Evolutionary conservation across 2,888 invertebrate genomes (phyloP).

Genomic region (Diarsia rubi): DNA sequence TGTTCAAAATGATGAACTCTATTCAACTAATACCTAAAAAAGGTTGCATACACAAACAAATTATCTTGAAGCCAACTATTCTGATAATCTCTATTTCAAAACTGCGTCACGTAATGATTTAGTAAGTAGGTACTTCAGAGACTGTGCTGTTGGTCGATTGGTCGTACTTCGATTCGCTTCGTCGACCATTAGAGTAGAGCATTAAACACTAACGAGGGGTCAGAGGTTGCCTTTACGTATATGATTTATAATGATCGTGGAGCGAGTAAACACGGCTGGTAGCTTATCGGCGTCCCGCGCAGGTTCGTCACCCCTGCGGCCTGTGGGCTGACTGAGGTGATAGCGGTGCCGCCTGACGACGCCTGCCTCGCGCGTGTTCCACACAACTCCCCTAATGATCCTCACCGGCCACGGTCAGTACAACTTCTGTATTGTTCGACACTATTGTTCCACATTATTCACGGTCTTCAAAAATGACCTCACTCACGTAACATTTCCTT

Average conservation of each 20-base stretch:
- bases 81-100: constrained; percentile 54
- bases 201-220: constrained; percentile 82
- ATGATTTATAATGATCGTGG: constrained; percentile 85
- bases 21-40: constrained; percentile 42
- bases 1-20: constrained; percentile 56
- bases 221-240: constrained; percentile 80
- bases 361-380: constrained; percentile 58
- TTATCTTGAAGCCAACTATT: constrained; percentile 31
- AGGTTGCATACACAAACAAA: constrained; percentile 50
- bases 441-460: constrained; percentile 44
- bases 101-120: constrained; percentile 56
- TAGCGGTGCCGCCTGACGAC: constrained; percentile 13
- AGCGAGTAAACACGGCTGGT: constrained; percentile 79
- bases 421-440: constrained; percentile 42
- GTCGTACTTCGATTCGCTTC: constrained; percentile 58
- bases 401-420: constrained; percentile 36
- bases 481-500: constrained; percentile 23
- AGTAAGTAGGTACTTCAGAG: constrained; percentile 50
- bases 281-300: constrained; percentile 80
- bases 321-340: constrained; percentile 30
- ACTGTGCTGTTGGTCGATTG: constrained; percentile 45
- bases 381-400: constrained; percentile 66
- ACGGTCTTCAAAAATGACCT: constrained; percentile 30
- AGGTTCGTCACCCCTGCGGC: constrained; percentile 84
- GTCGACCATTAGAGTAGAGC: constrained; percentile 65